Percentiles rank a stretch among this genome's conserved stretches.
phyloP scores from a whole-genome alignment of 2,888 invertebrate species.

The Amphipoea lucens region DNA sequence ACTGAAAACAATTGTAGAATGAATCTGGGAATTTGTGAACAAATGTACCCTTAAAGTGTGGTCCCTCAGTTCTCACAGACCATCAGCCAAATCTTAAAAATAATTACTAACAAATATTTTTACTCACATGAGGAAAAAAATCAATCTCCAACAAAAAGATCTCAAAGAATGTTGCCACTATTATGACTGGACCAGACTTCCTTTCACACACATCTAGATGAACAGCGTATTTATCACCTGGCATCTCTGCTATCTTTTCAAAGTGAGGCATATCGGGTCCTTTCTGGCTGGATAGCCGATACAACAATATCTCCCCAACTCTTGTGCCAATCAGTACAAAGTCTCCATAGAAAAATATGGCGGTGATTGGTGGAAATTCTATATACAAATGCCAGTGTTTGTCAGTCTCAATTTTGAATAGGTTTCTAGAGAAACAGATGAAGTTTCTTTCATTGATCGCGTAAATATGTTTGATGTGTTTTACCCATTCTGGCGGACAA shows the following conservation, averaged over 20 bases:
- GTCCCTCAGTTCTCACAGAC: too few relatives aligned
- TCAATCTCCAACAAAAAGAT: slow-evolving; percentile 78
- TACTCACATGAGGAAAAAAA: slow-evolving; percentile 83
- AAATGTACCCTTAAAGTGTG: not conserved
- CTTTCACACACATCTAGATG: slow-evolving; percentile 83
- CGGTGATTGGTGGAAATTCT: slow-evolving; percentile 83
- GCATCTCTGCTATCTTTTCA: slow-evolving; percentile 77
- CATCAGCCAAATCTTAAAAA: not conserved
- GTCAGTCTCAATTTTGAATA: slow-evolving; percentile 84
- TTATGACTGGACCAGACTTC: slow-evolving; percentile 79
- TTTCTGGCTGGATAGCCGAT: slow-evolving; percentile 79
- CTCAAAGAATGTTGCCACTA: slow-evolving; percentile 81
- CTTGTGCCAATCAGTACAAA: slow-evolving; percentile 80
- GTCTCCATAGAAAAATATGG: slow-evolving; percentile 84
- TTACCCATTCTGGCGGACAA: slow-evolving; percentile 81
- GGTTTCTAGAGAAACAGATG: slow-evolving; percentile 82
- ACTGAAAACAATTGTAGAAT: not conserved
- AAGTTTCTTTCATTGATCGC: slow-evolving; percentile 81
- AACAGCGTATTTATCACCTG: slow-evolving; percentile 81
- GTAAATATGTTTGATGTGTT: slow-evolving; percentile 79
- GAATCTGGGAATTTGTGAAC: not conserved
- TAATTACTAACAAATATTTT: not conserved
- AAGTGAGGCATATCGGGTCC: slow-evolving; percentile 75
- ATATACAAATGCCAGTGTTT: slow-evolving; percentile 80
- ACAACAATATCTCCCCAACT: slow-evolving; percentile 80